A percentile compares a stretch with the other conserved stretches of the same genome.
Evolutionary conservation across 2,797 vertebrate species (phyloP).

Genomic region (Centroberyx gerrardi): DNA sequence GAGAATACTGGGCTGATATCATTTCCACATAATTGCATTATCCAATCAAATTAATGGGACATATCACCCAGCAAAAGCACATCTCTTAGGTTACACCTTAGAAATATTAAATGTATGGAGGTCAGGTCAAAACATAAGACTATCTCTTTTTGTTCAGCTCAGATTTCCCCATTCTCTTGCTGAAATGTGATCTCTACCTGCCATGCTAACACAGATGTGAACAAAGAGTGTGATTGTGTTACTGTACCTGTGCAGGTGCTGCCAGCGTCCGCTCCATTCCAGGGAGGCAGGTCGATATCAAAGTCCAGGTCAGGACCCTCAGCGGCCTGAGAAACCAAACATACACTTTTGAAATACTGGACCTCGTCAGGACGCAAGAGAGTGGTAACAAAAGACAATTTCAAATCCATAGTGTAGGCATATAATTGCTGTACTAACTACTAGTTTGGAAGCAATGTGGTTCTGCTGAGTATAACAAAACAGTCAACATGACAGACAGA

Average conservation of each 20-base stretch:
- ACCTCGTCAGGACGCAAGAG: not conserved
- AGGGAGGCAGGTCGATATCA: slow-evolving; percentile 90
- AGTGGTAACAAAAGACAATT: not conserved
- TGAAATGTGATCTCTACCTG: not conserved
- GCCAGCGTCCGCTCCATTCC: slow-evolving; percentile 83
- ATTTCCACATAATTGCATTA: too few species aligned
- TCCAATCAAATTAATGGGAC: not conserved
- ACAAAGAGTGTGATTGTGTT: not conserved
- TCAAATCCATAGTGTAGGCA: not conserved
- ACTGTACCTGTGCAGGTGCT: slow-evolving; percentile 86
- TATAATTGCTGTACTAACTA: not conserved
- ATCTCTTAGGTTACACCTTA: not conserved
- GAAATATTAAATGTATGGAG: not conserved
- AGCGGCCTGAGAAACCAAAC: slow-evolving; percentile 81
- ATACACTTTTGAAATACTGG: slow-evolving; percentile 1
- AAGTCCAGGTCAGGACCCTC: slow-evolving; percentile 89
- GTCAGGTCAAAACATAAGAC: not conserved
- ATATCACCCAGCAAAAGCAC: not conserved
- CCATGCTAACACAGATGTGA: not conserved
- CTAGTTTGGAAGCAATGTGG: too few species aligned
- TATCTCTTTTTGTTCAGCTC: not conserved
- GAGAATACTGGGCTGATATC: not conserved
- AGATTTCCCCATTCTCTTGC: not conserved
- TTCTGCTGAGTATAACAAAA: too few species aligned
- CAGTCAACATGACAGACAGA: too few species aligned